Evolutionary conservation across 2,888 invertebrate genomes (phyloP), one percentile per base, ranked within the genome.

Genomic region (Apocheima hispidaria): DNA sequence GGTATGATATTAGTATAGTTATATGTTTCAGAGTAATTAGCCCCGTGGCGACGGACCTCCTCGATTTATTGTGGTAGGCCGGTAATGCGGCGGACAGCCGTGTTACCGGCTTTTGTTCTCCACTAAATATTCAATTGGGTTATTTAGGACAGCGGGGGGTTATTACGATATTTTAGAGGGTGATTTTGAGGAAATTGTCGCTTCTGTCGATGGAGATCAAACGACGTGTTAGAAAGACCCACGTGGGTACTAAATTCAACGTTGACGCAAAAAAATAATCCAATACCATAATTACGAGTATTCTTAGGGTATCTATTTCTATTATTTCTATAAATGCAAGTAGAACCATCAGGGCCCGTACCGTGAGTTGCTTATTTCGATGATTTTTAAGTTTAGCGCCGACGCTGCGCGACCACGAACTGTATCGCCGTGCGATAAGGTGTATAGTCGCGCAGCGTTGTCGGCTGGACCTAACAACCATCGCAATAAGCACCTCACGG

Each of bases 61-160:
- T 81, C 88, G 88, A 92, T 92, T 92, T 92, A 92, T 91, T 83
- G 88, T 85, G 78, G 85, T 84, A 83, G 88, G 89, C 88, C 90
- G 90, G 88, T 90, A 92, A 92, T 91, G 81, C 84, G 83, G 69
- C 87, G 83, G 92, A 92, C 91, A 90, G 86, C 87, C 91, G 86
- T 90, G 80, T 79, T 84, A 85, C 89, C 87, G 88, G 86, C 90
- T 84, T 90, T 92, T 90, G 90, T 91, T 92, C 89, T 85, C 78
- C 67, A 68, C 68, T 78, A 81, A 82, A 88, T 85, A 88, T 88
- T 90, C 90, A 91, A 90, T 92, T 89, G 86, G 80, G 56, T 55
- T 41, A 63, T 62, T 62, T 62, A 41, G 55, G 38, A 23, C 61
- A 50, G 40, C 35, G 46, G 55, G 53, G 49, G 52, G 64, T 61